Conservation (phyloP, 2,888 invertebrate species). For the Piscicola geometra region DNA sequence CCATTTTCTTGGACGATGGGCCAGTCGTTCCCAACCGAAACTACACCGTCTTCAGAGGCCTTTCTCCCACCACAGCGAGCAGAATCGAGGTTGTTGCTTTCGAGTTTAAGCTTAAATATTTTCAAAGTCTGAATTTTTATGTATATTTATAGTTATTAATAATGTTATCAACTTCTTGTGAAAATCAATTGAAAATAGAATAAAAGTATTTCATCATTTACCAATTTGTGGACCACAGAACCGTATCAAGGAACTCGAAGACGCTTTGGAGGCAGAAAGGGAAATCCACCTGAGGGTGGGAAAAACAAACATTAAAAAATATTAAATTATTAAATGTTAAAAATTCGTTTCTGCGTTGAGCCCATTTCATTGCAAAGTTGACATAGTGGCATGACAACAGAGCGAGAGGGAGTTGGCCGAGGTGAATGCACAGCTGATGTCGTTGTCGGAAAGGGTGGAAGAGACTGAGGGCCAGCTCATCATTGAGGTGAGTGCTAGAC, state of each 20-base stretch:
- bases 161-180: background rate
- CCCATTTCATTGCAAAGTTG: no score
- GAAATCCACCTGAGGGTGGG: conserved; percentile 29
- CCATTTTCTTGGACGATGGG: conserved; percentile 24
- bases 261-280: conserved; percentile 35
- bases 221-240: no score
- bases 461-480: conserved; percentile 27
- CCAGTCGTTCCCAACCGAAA: conserved; percentile 21
- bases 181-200: background rate
- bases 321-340: background rate
- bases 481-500: conserved; percentile 19
- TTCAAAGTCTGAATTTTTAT: no score
- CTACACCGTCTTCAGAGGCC: conserved; percentile 34
- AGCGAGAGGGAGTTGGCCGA: conserved; percentile 99
- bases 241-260: conserved; percentile 37
- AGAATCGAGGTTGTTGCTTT: conserved; percentile 29
- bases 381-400: conserved; percentile 59
- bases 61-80: conserved; percentile 35
- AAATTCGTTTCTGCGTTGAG: background rate
- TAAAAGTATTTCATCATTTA: background rate
- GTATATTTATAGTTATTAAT: background rate
- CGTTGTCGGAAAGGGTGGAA: conserved; percentile 65
- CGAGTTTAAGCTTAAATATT: background rate
- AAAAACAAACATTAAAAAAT: no score
- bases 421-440: conserved; percentile 95